A percentile compares a stretch with the other conserved stretches of the same genome.
Evolutionary conservation across 2,888 invertebrate genomes (phyloP).

Genomic region (Galeruca laticollis): DNA sequence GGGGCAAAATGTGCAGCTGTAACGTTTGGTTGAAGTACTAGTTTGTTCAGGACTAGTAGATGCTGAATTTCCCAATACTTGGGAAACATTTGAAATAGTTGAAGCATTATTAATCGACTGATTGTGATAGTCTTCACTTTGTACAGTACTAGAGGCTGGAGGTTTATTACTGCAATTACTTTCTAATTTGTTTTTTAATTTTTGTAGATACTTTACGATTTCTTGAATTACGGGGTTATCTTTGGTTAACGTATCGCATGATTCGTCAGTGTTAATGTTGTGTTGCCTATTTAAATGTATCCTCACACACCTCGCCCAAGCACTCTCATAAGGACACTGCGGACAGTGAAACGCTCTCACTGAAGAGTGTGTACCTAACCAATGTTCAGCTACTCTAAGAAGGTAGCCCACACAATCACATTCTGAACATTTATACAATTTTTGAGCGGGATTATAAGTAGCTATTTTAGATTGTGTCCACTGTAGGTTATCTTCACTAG

Average conservation of each 20-base stretch:
- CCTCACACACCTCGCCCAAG: constrained; percentile 81
- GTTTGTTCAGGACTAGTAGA: constrained; percentile 51
- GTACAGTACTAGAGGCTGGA: constrained; percentile 46
- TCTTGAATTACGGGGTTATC: constrained; percentile 82
- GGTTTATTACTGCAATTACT: constrained; percentile 61
- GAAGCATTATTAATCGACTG: constrained; percentile 45
- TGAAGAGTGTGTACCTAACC: constrained; percentile 81
- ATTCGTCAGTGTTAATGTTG: constrained; percentile 74
- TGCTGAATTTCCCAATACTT: constrained; percentile 52
- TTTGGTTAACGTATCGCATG: constrained; percentile 72
- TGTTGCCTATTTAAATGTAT: constrained; percentile 81
- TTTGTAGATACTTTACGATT: constrained; percentile 78
- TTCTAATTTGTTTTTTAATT: constrained; percentile 75
- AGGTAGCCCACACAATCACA: constrained; percentile 83
- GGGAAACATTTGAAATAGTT: constrained; percentile 44
- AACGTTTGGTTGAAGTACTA: constrained; percentile 72
- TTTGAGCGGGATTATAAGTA: constrained; percentile 82
- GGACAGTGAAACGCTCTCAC: constrained; percentile 74
- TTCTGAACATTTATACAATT: constrained; percentile 80
- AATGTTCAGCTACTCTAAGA: constrained; percentile 81
- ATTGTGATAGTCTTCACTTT: constrained; percentile 50
- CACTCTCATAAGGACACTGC: constrained; percentile 80
- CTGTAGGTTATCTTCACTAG: constrained; percentile 77
- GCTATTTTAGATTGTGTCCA: constrained; percentile 86
- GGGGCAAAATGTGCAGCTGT: constrained; percentile 88